Conservation (phyloP, 2,888 invertebrate genomes). For the Aphidius colemani region DNA sequence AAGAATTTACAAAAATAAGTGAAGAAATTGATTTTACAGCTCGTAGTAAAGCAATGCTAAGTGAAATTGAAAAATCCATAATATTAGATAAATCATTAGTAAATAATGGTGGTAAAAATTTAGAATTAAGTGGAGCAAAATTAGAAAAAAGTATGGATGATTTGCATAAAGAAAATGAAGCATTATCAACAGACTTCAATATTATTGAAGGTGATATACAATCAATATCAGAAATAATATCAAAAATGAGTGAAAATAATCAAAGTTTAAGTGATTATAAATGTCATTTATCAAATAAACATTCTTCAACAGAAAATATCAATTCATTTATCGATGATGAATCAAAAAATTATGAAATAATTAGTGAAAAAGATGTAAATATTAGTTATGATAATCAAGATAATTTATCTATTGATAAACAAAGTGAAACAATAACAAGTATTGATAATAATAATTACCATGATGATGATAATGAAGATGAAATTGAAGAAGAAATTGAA, state of each 20-base stretch:
- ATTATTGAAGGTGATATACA: constrained; percentile 41
- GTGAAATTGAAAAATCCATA: constrained; percentile 52
- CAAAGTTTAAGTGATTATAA: constrained; percentile 23
- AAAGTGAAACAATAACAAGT: neutral
- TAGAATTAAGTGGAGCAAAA: constrained; percentile 31
- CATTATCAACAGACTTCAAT: constrained; percentile 39
- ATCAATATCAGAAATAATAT: constrained; percentile 45
- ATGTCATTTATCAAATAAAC: constrained; percentile 1
- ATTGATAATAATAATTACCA: neutral
- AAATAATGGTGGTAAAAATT: constrained; percentile 20
- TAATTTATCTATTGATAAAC: neutral
- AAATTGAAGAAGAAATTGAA: constrained; percentile 1
- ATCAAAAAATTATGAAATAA: neutral
- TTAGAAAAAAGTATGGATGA: constrained; percentile 41
- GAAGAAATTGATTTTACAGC: constrained; percentile 50
- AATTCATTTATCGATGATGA: constrained; percentile 15
- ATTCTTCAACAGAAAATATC: constrained; percentile 18
- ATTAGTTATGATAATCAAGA: neutral
- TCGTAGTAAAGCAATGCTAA: constrained; percentile 50
- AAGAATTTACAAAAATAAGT: constrained; percentile 25
- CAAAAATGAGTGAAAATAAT: constrained; percentile 36
- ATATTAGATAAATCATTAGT: constrained; percentile 44
- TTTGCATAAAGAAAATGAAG: constrained; percentile 41
- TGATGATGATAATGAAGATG: neutral
- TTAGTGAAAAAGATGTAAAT: constrained; percentile 9